phyloP scores from a whole-genome alignment of 2,888 invertebrate genomes.

The Uropetala carovei region DNA sequence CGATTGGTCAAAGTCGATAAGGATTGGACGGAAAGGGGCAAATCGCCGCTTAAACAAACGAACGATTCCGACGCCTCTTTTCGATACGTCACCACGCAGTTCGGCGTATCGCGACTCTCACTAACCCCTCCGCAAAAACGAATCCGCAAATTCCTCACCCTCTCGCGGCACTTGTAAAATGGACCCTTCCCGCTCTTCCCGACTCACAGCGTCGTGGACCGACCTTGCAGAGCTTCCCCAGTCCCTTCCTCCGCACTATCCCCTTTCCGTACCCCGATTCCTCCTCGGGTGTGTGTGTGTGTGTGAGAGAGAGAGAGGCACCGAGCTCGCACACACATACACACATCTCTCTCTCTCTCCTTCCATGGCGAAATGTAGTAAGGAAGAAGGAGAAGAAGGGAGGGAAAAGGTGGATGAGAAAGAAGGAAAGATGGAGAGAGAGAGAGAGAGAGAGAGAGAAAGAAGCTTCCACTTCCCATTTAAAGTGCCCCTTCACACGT shows the following conservation, averaged over 20 bases:
- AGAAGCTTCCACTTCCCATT: slow-evolving; percentile 20
- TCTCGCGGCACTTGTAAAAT: not conserved
- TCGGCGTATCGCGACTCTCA: too few species aligned
- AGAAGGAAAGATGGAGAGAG: not conserved
- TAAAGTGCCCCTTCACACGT: slow-evolving; percentile 36
- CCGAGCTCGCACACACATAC: not conserved
- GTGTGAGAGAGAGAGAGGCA: not conserved
- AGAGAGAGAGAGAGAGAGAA: not conserved
- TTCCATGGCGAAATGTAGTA: not conserved
- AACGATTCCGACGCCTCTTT: slow-evolving; percentile 4
- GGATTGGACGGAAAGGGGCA: not conserved
- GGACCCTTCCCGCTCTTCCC: not conserved
- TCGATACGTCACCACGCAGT: too few species aligned
- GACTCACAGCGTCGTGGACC: not conserved
- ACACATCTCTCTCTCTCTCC: not conserved
- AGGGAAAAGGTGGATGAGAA: not conserved
- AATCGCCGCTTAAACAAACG: not conserved
- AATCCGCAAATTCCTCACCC: not conserved
- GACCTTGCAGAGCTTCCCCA: not conserved
- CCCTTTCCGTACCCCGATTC: not conserved
- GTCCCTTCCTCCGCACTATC: not conserved
- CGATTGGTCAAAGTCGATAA: not conserved
- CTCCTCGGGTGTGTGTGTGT: too few species aligned
- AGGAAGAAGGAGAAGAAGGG: not conserved
- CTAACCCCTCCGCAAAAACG: not conserved